Conservation (phyloP, 2,888 invertebrate species). For the Ellobium chinense region DNA sequence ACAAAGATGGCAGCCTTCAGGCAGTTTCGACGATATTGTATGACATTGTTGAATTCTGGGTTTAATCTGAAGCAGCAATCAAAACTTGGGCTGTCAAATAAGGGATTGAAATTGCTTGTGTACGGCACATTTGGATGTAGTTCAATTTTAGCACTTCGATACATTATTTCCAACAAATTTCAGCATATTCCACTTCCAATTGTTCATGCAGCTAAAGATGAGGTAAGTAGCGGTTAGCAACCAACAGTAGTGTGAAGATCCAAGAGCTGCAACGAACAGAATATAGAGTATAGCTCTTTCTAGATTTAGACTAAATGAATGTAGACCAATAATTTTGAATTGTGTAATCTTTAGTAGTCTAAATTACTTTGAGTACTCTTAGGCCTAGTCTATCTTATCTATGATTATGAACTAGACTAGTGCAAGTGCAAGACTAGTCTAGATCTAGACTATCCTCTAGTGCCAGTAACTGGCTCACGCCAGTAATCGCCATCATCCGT, state of each 20-base stretch:
- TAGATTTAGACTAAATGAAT: neutral
- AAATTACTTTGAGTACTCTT: no score
- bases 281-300: slow-evolving; percentile 2
- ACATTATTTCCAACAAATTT: neutral
- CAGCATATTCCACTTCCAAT: neutral
- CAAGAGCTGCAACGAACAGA: neutral
- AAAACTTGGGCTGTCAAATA: neutral
- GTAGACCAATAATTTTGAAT: neutral
- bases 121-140: slow-evolving; percentile 19
- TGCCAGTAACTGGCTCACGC: no score
- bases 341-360: no score
- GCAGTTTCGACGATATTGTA: slow-evolving; percentile 1
- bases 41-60: neutral
- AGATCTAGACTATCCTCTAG: no score
- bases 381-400: no score
- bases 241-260: no score
- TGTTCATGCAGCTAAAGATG: slow-evolving; percentile 21
- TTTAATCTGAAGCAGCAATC: neutral
- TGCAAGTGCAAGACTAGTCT: no score
- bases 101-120: neutral
- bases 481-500: no score
- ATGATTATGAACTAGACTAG: no score
- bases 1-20: slow-evolving; percentile 34
- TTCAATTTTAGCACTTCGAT: slow-evolving; percentile 2
- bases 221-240: neutral